phyloP scores from a whole-genome alignment of 2,888 invertebrate species.

The Epinotia ramella region DNA sequence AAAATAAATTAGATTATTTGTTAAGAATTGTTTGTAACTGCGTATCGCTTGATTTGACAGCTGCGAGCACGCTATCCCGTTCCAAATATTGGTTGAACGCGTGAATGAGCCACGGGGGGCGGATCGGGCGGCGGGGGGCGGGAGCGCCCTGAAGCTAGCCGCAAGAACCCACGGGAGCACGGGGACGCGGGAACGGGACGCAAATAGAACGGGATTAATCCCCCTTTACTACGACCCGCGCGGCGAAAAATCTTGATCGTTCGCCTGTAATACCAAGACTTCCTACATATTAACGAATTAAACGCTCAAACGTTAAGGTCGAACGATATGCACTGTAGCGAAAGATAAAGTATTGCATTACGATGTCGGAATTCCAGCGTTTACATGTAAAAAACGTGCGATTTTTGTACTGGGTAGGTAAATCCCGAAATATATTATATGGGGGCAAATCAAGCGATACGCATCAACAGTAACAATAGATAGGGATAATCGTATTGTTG shows the following conservation, averaged over 20 bases:
- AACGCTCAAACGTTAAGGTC: conserved; percentile 26
- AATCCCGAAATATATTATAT: conserved; percentile 31
- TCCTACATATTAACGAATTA: conserved; percentile 9
- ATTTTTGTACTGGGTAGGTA: conserved; percentile 1
- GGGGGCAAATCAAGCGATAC: conserved; percentile 68
- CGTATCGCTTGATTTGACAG: conserved; percentile 82
- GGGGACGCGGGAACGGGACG: conserved; percentile 70
- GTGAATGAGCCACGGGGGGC: conserved; percentile 72
- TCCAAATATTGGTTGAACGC: conserved; percentile 74
- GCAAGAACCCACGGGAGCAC: conserved; percentile 62
- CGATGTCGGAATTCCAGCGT: conserved; percentile 52
- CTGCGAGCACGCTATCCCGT: conserved; percentile 81
- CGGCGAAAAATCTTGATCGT: conserved; percentile 60
- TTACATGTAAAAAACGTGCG: conserved; percentile 45
- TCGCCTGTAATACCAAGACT: conserved; percentile 9
- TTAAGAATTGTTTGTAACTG: conserved; percentile 52
- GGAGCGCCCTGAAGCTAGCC: conserved; percentile 70
- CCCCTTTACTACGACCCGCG: conserved; percentile 67
- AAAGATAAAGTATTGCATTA: conserved; percentile 41
- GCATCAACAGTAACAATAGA: conserved; percentile 50
- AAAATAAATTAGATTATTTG: conserved; percentile 59
- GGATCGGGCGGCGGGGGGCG: conserved; percentile 62
- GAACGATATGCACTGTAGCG: conserved; percentile 31
- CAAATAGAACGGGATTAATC: conserved; percentile 79
- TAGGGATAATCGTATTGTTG: conserved; percentile 50